phyloP scores from a whole-genome alignment of 2,113 vertebrate species.

The Neopipo cinnamomea region DNA sequence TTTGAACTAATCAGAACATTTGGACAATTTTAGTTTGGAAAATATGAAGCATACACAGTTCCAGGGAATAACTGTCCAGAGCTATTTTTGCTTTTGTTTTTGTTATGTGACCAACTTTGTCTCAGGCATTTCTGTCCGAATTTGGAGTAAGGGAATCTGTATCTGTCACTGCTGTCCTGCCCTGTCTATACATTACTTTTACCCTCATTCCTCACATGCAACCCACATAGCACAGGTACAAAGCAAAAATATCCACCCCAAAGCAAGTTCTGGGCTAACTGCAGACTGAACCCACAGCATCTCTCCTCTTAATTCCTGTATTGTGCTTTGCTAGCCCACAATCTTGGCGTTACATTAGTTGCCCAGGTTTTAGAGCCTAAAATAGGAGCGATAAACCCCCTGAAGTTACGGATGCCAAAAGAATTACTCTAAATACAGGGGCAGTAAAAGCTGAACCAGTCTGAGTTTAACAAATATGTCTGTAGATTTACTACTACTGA shows the following conservation, averaged over 20 bases:
- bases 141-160: neutral
- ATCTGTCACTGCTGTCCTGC: neutral
- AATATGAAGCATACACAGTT: neutral
- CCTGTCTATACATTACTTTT: neutral
- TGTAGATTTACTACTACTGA: conserved; percentile 34
- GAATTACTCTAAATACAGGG: conserved; percentile 16
- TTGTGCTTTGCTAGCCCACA: neutral
- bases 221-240: neutral
- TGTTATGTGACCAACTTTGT: neutral
- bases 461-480: conserved; percentile 7
- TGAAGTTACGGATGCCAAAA: conserved; percentile 9
- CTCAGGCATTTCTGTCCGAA: neutral
- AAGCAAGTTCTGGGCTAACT: neutral
- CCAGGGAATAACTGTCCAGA: neutral
- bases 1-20: conserved; percentile 3
- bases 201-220: neutral
- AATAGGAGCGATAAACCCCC: neutral
- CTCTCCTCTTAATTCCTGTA: neutral
- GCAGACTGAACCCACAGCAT: neutral
- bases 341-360: neutral
- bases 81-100: neutral
- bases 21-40: conserved; percentile 29
- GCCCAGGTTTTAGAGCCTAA: neutral
- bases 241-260: neutral
- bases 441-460: conserved; percentile 31